phyloP scores from a whole-genome alignment of 2,797 vertebrate species.

The Mastacembelus armatus region DNA sequence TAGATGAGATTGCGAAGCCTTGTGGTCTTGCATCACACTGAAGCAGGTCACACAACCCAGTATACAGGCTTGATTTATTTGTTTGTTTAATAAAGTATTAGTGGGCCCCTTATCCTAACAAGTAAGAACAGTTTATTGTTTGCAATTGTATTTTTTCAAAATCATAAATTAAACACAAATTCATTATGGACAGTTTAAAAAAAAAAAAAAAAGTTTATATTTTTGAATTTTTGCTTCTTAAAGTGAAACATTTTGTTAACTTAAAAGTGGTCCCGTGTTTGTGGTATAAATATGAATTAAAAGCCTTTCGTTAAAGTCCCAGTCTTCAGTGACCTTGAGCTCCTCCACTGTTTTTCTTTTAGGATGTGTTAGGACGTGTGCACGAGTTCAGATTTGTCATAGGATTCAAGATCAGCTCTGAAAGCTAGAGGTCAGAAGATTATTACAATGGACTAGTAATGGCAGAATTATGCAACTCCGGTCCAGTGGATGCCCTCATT shows the following conservation, averaged over 20 bases:
- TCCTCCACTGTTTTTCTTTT: constrained; percentile 52
- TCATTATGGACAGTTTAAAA: background rate
- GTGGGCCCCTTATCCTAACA: background rate
- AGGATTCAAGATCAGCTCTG: constrained; percentile 78
- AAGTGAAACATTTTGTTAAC: background rate
- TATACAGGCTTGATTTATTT: background rate
- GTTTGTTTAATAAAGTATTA: constrained; percentile 11
- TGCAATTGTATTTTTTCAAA: background rate
- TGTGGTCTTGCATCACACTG: constrained; percentile 25
- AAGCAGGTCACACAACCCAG: constrained; percentile 17
- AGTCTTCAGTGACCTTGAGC: constrained; percentile 64
- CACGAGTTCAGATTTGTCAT: constrained; percentile 75
- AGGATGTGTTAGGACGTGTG: constrained; percentile 36
- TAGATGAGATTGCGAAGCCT: constrained; percentile 60
- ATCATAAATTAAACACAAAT: background rate
- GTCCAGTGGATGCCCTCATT: constrained; percentile 80
- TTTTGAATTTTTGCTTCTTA: background rate
- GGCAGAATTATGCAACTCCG: constrained; percentile 83
- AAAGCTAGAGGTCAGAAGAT: constrained; percentile 84
- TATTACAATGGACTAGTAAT: constrained; percentile 84
- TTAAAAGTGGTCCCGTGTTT: constrained; percentile 21
- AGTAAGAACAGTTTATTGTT: background rate
- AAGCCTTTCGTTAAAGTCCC: background rate
- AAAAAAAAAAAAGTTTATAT: too few species aligned
- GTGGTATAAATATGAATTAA: constrained; percentile 15